Conservation (phyloP, 2,113 vertebrate species). For the Lamprotornis superbus region DNA sequence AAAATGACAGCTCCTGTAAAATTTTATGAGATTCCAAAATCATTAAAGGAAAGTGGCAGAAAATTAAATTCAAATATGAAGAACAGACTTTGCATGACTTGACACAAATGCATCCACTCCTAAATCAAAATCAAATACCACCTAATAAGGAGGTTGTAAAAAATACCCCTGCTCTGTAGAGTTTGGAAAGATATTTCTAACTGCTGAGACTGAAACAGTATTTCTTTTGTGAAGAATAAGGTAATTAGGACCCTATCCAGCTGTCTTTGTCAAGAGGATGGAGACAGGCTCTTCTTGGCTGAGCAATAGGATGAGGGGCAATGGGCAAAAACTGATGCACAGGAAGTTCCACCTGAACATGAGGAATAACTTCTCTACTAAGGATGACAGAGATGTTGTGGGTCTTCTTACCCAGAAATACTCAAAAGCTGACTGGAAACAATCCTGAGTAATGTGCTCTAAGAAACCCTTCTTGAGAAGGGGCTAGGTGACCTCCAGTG, state of each 20-base stretch:
- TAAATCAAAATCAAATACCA: conserved; percentile 64
- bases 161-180: conserved; percentile 10
- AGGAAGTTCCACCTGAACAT: background rate
- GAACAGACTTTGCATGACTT: background rate
- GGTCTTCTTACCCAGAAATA: background rate
- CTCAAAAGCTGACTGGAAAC: background rate
- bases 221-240: background rate
- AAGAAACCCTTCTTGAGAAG: background rate
- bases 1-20: conserved; percentile 50
- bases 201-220: background rate
- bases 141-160: conserved; percentile 27
- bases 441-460: background rate
- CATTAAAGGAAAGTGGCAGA: conserved; percentile 20
- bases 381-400: background rate
- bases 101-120: background rate
- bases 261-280: background rate
- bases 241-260: background rate
- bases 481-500: background rate
- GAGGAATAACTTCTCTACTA: background rate
- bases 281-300: background rate
- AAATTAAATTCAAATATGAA: conserved; percentile 52
- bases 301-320: background rate
- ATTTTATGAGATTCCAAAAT: conserved; percentile 47
- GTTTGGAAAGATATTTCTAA: background rate
- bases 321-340: background rate